Evolutionary conservation across 2,888 invertebrate species (phyloP).

Genomic region (Craniophora ligustri): DNA sequence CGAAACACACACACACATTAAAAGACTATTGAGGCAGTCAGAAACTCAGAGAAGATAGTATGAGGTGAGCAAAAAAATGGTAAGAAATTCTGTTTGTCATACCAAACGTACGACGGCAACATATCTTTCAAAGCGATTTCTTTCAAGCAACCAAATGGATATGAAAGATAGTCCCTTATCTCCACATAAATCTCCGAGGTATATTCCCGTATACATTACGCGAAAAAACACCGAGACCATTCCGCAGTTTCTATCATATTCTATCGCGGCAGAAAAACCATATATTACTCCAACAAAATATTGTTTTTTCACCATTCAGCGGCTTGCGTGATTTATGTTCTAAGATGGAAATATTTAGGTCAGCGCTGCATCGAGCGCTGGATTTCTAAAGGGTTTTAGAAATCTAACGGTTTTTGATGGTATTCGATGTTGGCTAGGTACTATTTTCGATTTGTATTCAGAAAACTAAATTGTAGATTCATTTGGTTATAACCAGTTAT

Average conservation of each 20-base stretch:
- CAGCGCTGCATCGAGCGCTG: constrained; percentile 29
- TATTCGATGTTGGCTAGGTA: constrained; percentile 8
- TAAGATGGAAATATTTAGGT: constrained; percentile 37
- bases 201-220: not conserved
- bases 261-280: constrained; percentile 22
- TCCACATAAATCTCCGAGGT: not conserved
- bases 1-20: too few relatives aligned
- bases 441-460: not conserved
- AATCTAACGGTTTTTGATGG: constrained; percentile 5
- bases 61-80: not conserved
- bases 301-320: constrained; percentile 42
- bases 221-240: constrained; percentile 17
- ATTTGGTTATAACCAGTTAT: too few relatives aligned
- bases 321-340: constrained; percentile 39
- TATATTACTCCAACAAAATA: constrained; percentile 37
- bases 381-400: constrained; percentile 22
- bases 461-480: not conserved
- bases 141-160: not conserved
- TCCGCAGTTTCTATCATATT: constrained; percentile 16
- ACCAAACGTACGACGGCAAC: not conserved
- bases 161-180: not conserved
- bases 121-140: not conserved
- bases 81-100: too few relatives aligned
- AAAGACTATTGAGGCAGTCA: too few relatives aligned
- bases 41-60: too few relatives aligned